A percentile compares a stretch with the other conserved stretches of the same genome.
Evolutionary conservation across 2,888 invertebrate species (phyloP).

Genomic region (Epinotia ramella): DNA sequence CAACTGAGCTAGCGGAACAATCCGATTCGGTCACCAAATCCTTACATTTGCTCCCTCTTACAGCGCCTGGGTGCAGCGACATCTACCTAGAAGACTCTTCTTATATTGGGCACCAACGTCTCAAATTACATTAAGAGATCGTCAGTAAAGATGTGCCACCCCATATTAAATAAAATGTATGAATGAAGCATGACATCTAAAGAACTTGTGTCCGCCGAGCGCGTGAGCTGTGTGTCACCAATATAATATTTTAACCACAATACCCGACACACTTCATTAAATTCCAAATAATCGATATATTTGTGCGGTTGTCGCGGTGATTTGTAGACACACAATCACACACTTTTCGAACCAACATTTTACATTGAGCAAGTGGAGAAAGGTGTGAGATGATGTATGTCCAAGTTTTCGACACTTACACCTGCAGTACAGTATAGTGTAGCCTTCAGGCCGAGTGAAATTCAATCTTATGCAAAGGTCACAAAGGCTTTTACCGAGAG

Average conservation of each 20-base stretch:
- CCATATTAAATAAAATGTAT: no score
- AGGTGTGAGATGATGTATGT: conserved; percentile 17
- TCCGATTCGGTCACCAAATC: no score
- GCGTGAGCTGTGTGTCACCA: conserved; percentile 56
- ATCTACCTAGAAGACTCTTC: no score
- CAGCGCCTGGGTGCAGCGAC: no score
- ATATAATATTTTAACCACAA: conserved; percentile 74
- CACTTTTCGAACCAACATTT: conserved; percentile 37
- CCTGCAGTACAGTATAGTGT: neutral
- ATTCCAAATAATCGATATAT: conserved; percentile 75
- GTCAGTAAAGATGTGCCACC: no score
- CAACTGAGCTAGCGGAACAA: no score
- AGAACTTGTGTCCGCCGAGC: conserved; percentile 43
- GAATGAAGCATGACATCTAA: no score
- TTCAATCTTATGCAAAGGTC: neutral
- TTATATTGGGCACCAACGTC: no score
- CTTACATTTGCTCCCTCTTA: no score
- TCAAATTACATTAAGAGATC: no score
- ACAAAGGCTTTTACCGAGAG: neutral
- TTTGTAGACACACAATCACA: conserved; percentile 75
- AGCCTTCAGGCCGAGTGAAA: neutral
- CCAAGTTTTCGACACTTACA: conserved; percentile 48
- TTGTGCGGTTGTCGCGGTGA: conserved; percentile 75
- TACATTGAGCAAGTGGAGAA: conserved; percentile 5
- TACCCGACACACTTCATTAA: conserved; percentile 79